These are phyloP conservation scores for Cichladusa arquata DNA, from an alignment of 2,113 vertebrate genomes.

Conservation along the genomic window DNA sequence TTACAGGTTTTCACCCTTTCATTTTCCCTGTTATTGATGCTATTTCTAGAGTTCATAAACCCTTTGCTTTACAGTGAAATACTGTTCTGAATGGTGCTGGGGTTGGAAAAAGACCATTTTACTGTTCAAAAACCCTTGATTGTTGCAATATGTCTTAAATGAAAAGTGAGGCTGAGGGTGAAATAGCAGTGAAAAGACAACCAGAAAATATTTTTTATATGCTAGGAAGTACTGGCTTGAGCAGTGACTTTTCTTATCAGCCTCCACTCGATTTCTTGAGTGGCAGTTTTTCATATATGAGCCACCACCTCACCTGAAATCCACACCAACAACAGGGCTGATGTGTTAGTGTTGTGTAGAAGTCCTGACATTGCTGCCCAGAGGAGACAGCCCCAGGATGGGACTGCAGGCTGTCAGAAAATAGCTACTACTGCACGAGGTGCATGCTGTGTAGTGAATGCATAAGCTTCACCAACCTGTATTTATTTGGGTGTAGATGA, in stretches of 20 bases:
- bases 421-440: background rate
- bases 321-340: background rate
- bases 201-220: background rate
- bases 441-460: background rate
- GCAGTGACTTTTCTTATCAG: background rate
- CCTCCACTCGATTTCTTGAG: background rate
- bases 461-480: background rate
- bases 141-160: background rate
- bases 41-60: background rate
- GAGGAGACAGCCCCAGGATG: background rate
- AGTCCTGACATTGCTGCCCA: rapidly evolving
- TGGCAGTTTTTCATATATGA: background rate
- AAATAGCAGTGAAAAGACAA: background rate
- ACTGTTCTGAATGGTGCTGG: background rate
- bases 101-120: background rate
- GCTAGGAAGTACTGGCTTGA: background rate
- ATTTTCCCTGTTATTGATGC: background rate
- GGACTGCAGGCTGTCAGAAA: background rate
- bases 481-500: background rate
- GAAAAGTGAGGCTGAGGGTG: background rate
- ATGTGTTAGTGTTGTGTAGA: background rate
- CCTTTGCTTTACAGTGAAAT: rapidly evolving
- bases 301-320: background rate
- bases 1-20: background rate
- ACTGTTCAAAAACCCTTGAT: background rate